Percentiles rank a stretch among this genome's conserved stretches.
Conservation (phyloP, 2,113 vertebrate species). For the Poecile atricapillus region DNA sequence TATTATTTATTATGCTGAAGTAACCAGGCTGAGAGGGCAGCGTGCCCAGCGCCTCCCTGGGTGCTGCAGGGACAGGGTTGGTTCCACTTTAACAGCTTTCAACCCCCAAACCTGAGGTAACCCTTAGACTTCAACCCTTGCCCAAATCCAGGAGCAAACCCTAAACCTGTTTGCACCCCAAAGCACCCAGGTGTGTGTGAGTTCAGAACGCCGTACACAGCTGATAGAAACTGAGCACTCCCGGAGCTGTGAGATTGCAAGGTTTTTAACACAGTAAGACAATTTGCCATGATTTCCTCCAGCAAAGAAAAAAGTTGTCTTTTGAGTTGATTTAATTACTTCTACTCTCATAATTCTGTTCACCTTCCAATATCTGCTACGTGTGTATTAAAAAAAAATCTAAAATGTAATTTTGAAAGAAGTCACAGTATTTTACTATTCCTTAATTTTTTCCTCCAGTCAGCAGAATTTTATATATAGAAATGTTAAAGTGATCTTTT, state of each 20-base stretch:
- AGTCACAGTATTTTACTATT: not conserved
- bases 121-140: not conserved
- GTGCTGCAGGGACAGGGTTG: not conserved
- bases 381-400: not conserved
- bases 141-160: not conserved
- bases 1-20: not conserved
- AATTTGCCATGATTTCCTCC: not conserved
- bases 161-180: not conserved
- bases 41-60: not conserved
- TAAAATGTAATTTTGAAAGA: constrained; percentile 1
- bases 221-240: not conserved
- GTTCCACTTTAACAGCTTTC: not conserved
- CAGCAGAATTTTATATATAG: not conserved
- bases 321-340: not conserved
- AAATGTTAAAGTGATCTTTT: constrained; percentile 13
- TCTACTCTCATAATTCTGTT: not conserved
- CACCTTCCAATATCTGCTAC: not conserved
- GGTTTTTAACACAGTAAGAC: not conserved
- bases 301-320: not conserved
- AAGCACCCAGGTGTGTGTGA: not conserved
- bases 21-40: not conserved
- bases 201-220: not conserved
- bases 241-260: not conserved
- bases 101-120: not conserved
- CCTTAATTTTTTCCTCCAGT: not conserved